Conservation (phyloP, 2,797 vertebrate species). For the Geranospiza caerulescens region DNA sequence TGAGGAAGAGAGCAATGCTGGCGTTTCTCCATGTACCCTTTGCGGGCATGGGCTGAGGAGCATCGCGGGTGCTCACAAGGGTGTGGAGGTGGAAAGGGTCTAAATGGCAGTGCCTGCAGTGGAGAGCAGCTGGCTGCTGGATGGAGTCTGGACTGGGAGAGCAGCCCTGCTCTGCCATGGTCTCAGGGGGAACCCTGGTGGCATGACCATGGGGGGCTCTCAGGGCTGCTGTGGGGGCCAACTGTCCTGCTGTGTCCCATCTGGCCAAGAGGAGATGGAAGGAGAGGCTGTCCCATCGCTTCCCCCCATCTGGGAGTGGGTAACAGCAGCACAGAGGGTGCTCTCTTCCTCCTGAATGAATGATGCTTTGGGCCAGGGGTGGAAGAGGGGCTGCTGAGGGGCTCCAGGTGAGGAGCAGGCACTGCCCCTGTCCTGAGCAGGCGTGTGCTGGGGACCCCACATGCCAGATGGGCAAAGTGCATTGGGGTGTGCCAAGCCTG, state of each 20-base stretch:
- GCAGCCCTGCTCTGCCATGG: neutral
- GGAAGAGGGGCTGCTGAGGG: neutral
- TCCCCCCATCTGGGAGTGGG: neutral
- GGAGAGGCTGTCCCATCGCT: rapidly evolving
- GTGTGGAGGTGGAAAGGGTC: neutral
- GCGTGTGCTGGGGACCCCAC: neutral
- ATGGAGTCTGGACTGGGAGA: neutral
- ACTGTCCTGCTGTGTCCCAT: neutral
- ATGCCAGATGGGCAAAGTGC: rapidly evolving
- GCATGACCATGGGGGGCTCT: neutral
- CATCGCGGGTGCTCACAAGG: rapidly evolving
- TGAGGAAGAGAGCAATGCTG: neutral
- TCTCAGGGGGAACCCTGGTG: neutral
- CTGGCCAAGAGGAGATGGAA: neutral
- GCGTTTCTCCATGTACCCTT: neutral
- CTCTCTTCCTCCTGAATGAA: neutral
- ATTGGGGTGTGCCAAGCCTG: neutral
- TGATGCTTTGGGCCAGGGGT: neutral
- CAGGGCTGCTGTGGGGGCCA: neutral
- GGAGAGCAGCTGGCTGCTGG: neutral
- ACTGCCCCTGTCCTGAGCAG: neutral
- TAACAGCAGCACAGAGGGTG: neutral
- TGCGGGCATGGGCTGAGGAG: rapidly evolving
- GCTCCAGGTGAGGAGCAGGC: neutral
- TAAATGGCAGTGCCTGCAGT: neutral